phyloP scores from a whole-genome alignment of 2,113 vertebrate genomes.

The Colossoma macropomum region DNA sequence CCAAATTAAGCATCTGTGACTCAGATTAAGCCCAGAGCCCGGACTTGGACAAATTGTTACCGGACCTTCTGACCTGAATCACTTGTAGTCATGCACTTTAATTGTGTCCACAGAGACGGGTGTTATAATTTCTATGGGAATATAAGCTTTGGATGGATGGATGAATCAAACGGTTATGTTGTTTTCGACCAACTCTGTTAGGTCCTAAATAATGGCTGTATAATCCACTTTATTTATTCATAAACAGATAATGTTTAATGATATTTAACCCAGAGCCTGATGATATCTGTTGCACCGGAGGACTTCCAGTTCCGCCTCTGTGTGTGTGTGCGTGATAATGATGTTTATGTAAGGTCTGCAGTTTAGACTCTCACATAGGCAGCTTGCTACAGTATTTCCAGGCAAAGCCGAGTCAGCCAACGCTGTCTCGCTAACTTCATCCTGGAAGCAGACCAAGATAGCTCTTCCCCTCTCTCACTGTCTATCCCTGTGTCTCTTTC shows the following conservation, averaged over 20 bases:
- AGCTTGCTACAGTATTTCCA: slow-evolving; percentile 13
- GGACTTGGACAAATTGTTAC: neutral
- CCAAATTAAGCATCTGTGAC: neutral
- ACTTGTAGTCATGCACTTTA: neutral
- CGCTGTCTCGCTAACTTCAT: neutral
- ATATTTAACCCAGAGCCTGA: slow-evolving; percentile 11
- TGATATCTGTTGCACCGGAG: slow-evolving; percentile 36
- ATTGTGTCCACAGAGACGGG: neutral
- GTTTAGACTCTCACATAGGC: slow-evolving; percentile 22
- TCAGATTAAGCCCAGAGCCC: neutral
- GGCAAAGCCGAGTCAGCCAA: neutral
- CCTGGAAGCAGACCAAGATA: slow-evolving; percentile 9
- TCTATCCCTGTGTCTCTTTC: slow-evolving; percentile 2
- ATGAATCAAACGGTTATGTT: neutral
- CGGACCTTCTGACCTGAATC: neutral
- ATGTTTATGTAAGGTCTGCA: slow-evolving; percentile 37
- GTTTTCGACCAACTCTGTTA: neutral
- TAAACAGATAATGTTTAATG: slow-evolving; percentile 15
- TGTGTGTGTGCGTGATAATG: slow-evolving; percentile 19
- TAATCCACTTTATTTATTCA: neutral
- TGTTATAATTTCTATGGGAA: neutral
- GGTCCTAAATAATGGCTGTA: neutral
- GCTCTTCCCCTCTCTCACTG: neutral
- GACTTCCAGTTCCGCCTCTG: slow-evolving; percentile 27
- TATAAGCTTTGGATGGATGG: neutral